Evolutionary conservation across 2,888 invertebrate genomes (phyloP), one percentile per base, ranked within the genome.

Genomic region (Mesorhabditis spiculigera): DNA sequence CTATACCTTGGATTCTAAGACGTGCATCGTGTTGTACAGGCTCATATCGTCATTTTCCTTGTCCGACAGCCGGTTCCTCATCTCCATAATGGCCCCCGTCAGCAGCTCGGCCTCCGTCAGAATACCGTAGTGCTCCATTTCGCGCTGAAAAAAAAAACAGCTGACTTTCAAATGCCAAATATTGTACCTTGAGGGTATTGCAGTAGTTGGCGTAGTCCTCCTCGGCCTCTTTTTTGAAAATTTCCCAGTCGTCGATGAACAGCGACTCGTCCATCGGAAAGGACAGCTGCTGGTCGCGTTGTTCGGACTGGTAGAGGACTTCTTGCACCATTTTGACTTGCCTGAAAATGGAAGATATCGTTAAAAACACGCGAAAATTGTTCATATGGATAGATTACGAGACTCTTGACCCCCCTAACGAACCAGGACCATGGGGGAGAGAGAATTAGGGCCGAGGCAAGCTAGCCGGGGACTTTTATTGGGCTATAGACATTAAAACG

Each of bases 41-140:
- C 77, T 76, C 82, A 86, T 84, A 68, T 86, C 82, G 68, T 86
- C 86, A 50, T 80, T 77, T 68, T 85, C 85, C 67, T 76, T 78
- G 62, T 86, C 84, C 28, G 78, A 78, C 41, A 83, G 70, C 3
- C 81, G 75, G 66, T 81, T 83, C 5, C 82, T 71, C 64, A 81
- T 75, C 6, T 78, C 75, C 5, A 74, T 43, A 66, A 81, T 79
- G 68, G 75, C 76, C 16, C 81, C 81, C 41, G 82, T 78, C 67
- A 85, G 75, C 65, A 85, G 66, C 68, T 82, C 79, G 5, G 75
- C 82, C 70, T 85, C 85, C 13, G 78, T 78, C 5, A n/a, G 42
- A 66, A 85, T 79, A 10, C 84, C 83, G 70, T 82, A 83, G 28
- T 68, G 66, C 65, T 83, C 81, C 76, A 83, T 73, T 58, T 58